phyloP scores from a whole-genome alignment of 2,888 invertebrate genomes.

The Halocaridina rubra region DNA sequence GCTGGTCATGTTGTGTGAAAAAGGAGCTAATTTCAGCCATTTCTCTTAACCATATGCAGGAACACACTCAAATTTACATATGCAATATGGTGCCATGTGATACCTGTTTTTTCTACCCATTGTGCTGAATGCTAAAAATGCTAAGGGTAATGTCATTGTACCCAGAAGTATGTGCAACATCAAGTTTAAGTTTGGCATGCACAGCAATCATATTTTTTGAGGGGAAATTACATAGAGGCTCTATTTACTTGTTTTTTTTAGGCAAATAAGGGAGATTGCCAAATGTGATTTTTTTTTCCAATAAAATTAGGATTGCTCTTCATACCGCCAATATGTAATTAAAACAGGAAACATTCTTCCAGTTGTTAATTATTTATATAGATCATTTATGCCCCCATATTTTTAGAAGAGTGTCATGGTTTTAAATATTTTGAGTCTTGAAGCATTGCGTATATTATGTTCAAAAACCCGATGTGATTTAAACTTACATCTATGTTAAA shows the following conservation, averaged over 20 bases:
- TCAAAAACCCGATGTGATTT: constrained; percentile 46
- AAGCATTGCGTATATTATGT: constrained; percentile 35
- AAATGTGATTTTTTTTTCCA: background rate
- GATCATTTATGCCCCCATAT: constrained; percentile 27
- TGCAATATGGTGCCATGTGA: constrained; percentile 47
- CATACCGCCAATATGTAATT: background rate
- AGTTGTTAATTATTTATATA: constrained; percentile 20
- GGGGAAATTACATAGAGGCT: background rate
- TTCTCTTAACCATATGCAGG: constrained; percentile 23
- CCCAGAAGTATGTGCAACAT: background rate
- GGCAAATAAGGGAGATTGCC: constrained; percentile 35
- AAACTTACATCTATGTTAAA: constrained; percentile 33
- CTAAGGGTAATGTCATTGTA: constrained; percentile 2
- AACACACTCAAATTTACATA: constrained; percentile 31
- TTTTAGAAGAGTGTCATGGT: constrained; percentile 30
- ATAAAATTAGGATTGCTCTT: constrained; percentile 17
- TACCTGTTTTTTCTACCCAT: constrained; percentile 33
- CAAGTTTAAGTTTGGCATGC: background rate
- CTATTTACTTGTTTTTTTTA: constrained; percentile 43
- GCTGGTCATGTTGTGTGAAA: background rate
- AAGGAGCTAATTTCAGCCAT: constrained; percentile 15
- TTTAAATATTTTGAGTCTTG: constrained; percentile 30
- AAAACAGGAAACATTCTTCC: constrained; percentile 20
- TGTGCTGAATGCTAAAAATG: constrained; percentile 17
- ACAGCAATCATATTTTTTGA: background rate